These are phyloP conservation scores for Menidia beryllina DNA, from an alignment of 2,113 vertebrate species.

Conservation along the genomic window DNA sequence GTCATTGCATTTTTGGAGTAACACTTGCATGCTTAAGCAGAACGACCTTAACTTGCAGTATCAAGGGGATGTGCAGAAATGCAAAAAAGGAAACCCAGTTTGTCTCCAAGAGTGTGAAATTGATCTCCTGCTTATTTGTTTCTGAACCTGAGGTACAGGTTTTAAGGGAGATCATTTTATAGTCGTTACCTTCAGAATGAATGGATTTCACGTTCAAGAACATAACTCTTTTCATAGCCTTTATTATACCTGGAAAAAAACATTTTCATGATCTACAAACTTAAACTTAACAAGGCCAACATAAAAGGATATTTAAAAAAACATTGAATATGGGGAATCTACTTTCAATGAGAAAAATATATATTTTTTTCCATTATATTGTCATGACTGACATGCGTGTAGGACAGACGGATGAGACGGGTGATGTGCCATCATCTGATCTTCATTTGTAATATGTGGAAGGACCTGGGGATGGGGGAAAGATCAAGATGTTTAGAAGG, in stretches of 20 bases:
- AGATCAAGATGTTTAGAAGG: not conserved
- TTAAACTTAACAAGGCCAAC: conserved; percentile 1
- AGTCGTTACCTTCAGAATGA: not conserved
- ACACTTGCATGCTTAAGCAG: not conserved
- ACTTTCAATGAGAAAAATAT: conserved; percentile 3
- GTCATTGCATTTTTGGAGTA: not conserved
- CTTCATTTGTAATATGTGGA: conserved; percentile 76
- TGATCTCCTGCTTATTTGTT: too few species aligned
- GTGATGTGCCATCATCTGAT: not conserved
- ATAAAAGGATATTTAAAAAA: not conserved
- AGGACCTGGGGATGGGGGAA: conserved; percentile 63
- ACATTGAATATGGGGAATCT: not conserved
- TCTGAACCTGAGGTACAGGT: too few species aligned
- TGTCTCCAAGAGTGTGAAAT: not conserved
- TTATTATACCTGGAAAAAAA: conserved; percentile 39
- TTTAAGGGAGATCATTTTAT: too few species aligned
- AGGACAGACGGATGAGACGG: conserved; percentile 1
- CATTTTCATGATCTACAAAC: not conserved
- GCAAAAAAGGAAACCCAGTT: not conserved
- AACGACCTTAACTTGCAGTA: not conserved
- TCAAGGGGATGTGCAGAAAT: not conserved
- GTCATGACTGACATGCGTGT: not conserved
- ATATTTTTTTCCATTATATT: conserved; percentile 4
- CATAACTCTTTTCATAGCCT: not conserved
- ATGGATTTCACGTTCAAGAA: too few species aligned